phyloP scores from a whole-genome alignment of 2,113 vertebrate species.

The Strix aluco region DNA sequence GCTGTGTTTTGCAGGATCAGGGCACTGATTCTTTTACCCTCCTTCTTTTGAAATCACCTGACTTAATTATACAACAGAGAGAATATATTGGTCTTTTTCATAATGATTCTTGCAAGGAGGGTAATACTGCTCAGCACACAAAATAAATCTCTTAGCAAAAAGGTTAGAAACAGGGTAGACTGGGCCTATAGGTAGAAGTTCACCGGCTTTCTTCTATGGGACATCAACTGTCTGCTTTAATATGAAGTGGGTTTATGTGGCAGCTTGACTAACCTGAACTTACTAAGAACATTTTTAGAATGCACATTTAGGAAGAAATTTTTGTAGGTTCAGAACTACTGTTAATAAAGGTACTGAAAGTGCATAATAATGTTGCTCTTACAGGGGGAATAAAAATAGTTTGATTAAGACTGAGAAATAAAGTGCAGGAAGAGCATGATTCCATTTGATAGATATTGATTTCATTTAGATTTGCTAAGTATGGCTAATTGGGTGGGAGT shows the following conservation, averaged over 20 bases:
- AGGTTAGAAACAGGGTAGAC: not conserved
- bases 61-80: not conserved
- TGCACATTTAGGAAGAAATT: not conserved
- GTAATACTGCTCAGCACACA: not conserved
- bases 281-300: constrained; percentile 12
- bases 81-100: not conserved
- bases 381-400: constrained; percentile 51
- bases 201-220: not conserved
- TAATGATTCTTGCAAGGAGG: not conserved
- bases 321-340: constrained; percentile 5
- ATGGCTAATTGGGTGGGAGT: constrained; percentile 53
- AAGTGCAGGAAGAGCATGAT: constrained; percentile 31
- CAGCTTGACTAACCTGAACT: not conserved
- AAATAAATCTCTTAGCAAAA: not conserved
- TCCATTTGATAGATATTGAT: constrained; percentile 66
- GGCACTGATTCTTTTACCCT: not conserved
- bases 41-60: not conserved
- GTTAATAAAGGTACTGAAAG: constrained; percentile 29
- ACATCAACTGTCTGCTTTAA: not conserved
- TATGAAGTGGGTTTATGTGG: not conserved
- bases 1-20: not conserved
- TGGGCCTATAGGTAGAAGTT: not conserved
- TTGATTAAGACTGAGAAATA: constrained; percentile 54
- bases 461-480: constrained; percentile 65
- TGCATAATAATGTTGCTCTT: constrained; percentile 4